Evolutionary conservation across 2,888 invertebrate species (phyloP), one percentile per base, ranked within the genome.

Genomic region (Encarsia formosa): DNA sequence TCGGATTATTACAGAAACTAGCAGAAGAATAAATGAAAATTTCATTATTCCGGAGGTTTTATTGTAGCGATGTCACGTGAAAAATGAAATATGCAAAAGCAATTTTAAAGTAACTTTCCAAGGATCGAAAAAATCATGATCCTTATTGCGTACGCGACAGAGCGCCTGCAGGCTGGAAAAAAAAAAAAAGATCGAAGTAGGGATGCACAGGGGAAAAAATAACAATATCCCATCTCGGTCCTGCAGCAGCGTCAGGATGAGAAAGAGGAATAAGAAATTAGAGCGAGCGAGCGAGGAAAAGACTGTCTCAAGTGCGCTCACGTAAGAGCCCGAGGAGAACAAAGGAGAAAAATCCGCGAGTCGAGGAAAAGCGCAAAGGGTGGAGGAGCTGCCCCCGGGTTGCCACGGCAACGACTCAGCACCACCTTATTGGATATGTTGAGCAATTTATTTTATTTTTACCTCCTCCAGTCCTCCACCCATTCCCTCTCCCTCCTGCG

Each of bases 371-470:
- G 63, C 45, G 45, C 45, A 45, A 45, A 40, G 40, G 48, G 40
- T n/a, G n/a, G n/a, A n/a, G 37, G 38, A 42, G 55, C 43, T 44
- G 53, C 46, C 49, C 39, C 19, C 23, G 48, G 68, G 69, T 69
- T 67, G 67, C 69, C 69, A 62, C 64, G 71, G 71, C 71, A 71
- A 72, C 71, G 70, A 69, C 67, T 71, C 71, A 66, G 70, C 69
- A 69, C 70, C 70, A 72, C 70, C 71, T 72, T 72, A 72, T 72
- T 72, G 71, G 71, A 72, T 71, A 72, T 71, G 71, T 72, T 71
- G 70, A 69, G 71, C 71, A 71, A 72, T 72, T 72, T 71, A 72
- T 72, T 72, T 72, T 71, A 72, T 72, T 63, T 63, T 63, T 64
- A 63, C 61, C 63, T 18, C 22, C 5, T 18, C 44, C 54, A 61